Evolutionary conservation across 2,113 vertebrate genomes (phyloP).

Genomic region (pig (Sus scrofa)): T2T-Sscrofa CM000826.6:142850001-142850500

Average conservation of each 20-base stretch:
- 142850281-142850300: too few relatives aligned
- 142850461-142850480: too few relatives aligned
- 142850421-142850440: too few relatives aligned
- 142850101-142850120: not conserved
- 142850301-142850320: too few relatives aligned
- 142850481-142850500: too few relatives aligned
- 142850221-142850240: not conserved
- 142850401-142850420: too few relatives aligned
- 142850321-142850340: too few relatives aligned
- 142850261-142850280: too few relatives aligned
- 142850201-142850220: not conserved
- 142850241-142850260: not conserved
- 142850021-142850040: conserved; percentile 21
- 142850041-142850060: conserved; percentile 18
- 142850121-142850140: not conserved
- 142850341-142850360: too few relatives aligned
- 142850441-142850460: too few relatives aligned
- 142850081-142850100: not conserved
- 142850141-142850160: conserved; percentile 11
- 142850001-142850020: not conserved
- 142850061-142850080: conserved; percentile 20
- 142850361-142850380: too few relatives aligned
- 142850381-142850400: too few relatives aligned
- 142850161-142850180: not conserved
- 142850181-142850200: not conserved